A percentile compares a stretch with the other conserved stretches of the same genome.
phyloP scores from a whole-genome alignment of 2,113 vertebrate species.

The Uropsilus gracilis region DNA sequence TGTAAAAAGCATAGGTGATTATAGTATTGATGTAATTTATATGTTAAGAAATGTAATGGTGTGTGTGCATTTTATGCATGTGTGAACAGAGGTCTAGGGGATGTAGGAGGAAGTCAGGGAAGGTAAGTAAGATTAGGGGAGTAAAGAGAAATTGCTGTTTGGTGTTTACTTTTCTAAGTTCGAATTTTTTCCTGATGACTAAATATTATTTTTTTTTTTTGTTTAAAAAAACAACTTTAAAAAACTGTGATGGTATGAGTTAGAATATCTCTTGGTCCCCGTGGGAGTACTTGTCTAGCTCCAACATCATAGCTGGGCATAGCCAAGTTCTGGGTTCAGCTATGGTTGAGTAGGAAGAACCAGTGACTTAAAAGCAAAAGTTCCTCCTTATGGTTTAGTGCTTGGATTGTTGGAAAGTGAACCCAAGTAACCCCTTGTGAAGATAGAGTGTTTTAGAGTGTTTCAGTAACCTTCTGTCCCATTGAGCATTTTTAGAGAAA shows the following conservation, averaged over 20 bases:
- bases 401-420: neutral
- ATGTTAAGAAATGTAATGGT: constrained; percentile 5
- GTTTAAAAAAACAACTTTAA: neutral
- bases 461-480: neutral
- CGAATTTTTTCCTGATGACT: neutral
- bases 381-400: constrained; percentile 3
- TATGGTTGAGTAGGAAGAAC: neutral
- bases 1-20: neutral
- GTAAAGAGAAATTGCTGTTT: constrained; percentile 8
- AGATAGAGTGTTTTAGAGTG: neutral
- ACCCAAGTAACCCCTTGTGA: neutral
- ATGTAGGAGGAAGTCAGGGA: neutral
- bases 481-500: neutral
- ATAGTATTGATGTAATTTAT: neutral
- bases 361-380: neutral
- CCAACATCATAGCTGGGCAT: neutral
- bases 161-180: neutral
- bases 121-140: neutral
- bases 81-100: neutral
- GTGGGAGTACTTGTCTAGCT: neutral
- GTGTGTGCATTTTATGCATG: neutral
- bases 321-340: neutral
- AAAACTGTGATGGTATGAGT: neutral
- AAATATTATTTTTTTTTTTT: constrained; percentile 16
- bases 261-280: neutral